Evolutionary conservation across 2,797 vertebrate species (phyloP).

Genomic region (Sandelia bainsii): DNA sequence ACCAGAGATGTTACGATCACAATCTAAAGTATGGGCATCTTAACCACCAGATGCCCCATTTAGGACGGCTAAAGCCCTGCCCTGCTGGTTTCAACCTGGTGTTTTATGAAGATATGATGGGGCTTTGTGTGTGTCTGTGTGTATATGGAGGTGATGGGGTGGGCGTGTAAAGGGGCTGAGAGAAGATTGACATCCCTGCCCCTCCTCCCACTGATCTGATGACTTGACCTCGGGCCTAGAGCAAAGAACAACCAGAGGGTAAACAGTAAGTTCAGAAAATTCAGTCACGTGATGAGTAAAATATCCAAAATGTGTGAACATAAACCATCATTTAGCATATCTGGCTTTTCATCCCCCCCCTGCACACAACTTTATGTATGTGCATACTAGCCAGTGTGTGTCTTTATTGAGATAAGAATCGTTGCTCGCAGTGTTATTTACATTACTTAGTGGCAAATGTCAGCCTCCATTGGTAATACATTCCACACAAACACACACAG

Average conservation of each 20-base stretch:
- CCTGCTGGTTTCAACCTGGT: slow-evolving; percentile 24
- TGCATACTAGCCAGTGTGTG: background rate
- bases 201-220: slow-evolving; percentile 43
- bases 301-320: background rate
- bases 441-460: slow-evolving; percentile 45
- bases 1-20: no score
- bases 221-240: slow-evolving; percentile 56
- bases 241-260: slow-evolving; percentile 11
- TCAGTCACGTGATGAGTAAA: slow-evolving; percentile 4
- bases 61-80: background rate
- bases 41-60: no score
- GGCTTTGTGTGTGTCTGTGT: slow-evolving; percentile 19
- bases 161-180: background rate
- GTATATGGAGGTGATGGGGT: slow-evolving; percentile 4
- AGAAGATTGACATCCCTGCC: slow-evolving; percentile 42
- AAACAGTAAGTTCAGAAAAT: background rate
- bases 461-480: slow-evolving; percentile 31
- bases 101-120: slow-evolving; percentile 8
- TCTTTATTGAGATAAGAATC: slow-evolving; percentile 4
- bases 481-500: slow-evolving; percentile 57
- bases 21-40: no score
- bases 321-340: background rate
- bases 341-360: background rate
- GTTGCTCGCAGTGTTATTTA: slow-evolving; percentile 44
- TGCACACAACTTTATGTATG: background rate